Evolutionary conservation across 2,888 invertebrate species (phyloP), one percentile per base, ranked within the genome.

Genomic region (Liposcelis brunnea): DNA sequence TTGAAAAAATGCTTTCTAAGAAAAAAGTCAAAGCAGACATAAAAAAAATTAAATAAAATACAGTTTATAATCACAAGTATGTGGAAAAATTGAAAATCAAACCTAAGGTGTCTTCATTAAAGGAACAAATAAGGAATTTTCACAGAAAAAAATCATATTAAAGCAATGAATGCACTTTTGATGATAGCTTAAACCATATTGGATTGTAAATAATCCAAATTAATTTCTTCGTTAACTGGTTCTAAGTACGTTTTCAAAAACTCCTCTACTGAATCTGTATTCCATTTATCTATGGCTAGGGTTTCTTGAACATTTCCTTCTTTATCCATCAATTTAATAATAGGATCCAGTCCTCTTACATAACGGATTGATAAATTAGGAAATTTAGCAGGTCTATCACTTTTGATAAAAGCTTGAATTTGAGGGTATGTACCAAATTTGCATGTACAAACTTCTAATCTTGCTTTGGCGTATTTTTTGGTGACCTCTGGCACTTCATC

Each of bases 371-470:
- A 77, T 47, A 98, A 71, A 61, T 93, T 93, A 31, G 89, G 83
- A 60, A 90, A 94, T 62, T 89, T 84, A 2, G 76, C 73, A 6
- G 90, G 89, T 55, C 82, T 71, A 52, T 91, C 87, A 62, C 94
- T 87, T 62, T 91, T 94, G 43, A 95, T 84, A 61, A 98, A 98
- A 14, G 97, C 97, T 70, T 94, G 89, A 55, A 95, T 91, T 70
- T 97, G 95, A 34, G 97, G 95, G 72, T 90, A 97, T 6, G 90
- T 83, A 48, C 91, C 90, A 69, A 97, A 91, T 70, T 97, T 97
- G 66, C 97, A 98, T 43, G 93, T 93, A 61, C 97, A 98, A 5
- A 97, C 93, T 71, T 94, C 91, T 35, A 98, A 68, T 48, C 89
- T 75, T 1, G 94, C 97, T 60, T 79, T 83, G 1, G 93, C 84